Evolutionary conservation across 2,888 invertebrate genomes (phyloP), one percentile per base, ranked within the genome.

Genomic region (Eupithecia subumbrata): DNA sequence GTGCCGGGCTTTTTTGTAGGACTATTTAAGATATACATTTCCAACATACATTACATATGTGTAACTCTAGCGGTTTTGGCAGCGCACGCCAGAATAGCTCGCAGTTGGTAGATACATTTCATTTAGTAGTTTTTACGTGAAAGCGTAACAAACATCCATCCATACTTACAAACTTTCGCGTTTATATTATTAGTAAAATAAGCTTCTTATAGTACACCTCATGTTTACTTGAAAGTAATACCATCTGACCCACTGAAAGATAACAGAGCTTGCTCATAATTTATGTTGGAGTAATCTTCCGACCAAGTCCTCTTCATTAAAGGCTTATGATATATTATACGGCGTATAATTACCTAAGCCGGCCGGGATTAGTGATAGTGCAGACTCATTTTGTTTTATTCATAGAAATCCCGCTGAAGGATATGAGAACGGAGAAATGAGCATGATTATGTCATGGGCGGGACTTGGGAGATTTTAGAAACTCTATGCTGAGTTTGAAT

Each of bases 281-380:
- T 75, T 75, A 79, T 79, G 73, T 76, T 74, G 69, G 52, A 71
- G 75, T 79, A 79, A 79, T 79, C 79, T 79, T 73, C 75, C 60
- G 70, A 43, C 76, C 68, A 71, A 76, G 75, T 22, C 75, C 77
- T 76, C 76, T 76, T 79, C 76, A 80, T 80, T 79, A 79, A 79
- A 73, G 74, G 66, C 52, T 77, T n/a, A 78, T 79, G 78, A 72
- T 75, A 64, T 78, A 77, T 73, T 76, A 74, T 73, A 64, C 74
- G 76, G 43, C 70, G 70, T 76, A 73, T 78, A 78, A 78, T 73
- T 77, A 75, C 70, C 30, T 81, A 78, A 78, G 75, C 78, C 71
- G 25, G 48, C 56, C 56, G 43, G 77, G 78, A 78, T 81, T 77
- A 76, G 71, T 40, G 66, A 75, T 75, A 68, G 73, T 71, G 73